Evolutionary conservation across 2,888 invertebrate genomes (phyloP).

Genomic region (Helobdella robusta): DNA sequence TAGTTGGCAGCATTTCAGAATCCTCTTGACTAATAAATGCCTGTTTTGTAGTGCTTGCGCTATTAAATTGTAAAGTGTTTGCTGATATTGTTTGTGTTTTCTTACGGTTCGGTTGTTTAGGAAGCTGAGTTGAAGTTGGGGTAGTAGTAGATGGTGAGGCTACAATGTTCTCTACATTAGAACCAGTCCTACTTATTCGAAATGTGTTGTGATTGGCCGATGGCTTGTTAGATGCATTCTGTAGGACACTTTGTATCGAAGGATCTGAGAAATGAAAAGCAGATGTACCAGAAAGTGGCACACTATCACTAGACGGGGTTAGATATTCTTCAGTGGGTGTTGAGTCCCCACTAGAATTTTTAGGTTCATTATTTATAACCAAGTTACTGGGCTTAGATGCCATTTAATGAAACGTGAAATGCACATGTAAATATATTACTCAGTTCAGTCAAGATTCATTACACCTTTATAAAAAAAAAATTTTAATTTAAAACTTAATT

Average conservation of each 20-base stretch:
- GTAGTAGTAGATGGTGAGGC: background rate
- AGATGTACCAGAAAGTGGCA: conserved; percentile 26
- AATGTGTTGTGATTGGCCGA: background rate
- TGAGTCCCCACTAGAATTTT: conserved; percentile 25
- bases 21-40: background rate
- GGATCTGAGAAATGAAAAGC: conserved; percentile 14
- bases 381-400: conserved; percentile 16
- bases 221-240: background rate
- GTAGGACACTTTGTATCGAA: background rate
- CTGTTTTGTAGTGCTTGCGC: background rate
- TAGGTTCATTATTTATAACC: conserved; percentile 9
- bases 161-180: conserved; percentile 7
- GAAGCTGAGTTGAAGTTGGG: no score
- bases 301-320: conserved; percentile 34
- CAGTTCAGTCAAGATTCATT: no score
- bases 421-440: no score
- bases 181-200: background rate
- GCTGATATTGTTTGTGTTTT: no score
- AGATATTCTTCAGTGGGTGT: conserved; percentile 34
- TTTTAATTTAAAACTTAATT: background rate
- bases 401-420: no score
- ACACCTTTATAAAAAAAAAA: background rate
- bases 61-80: no score
- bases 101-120: no score
- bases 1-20: background rate